Evolutionary conservation across 1,140 invertebrate species (phyloP).

Genomic region (Lithobius niger): DNA sequence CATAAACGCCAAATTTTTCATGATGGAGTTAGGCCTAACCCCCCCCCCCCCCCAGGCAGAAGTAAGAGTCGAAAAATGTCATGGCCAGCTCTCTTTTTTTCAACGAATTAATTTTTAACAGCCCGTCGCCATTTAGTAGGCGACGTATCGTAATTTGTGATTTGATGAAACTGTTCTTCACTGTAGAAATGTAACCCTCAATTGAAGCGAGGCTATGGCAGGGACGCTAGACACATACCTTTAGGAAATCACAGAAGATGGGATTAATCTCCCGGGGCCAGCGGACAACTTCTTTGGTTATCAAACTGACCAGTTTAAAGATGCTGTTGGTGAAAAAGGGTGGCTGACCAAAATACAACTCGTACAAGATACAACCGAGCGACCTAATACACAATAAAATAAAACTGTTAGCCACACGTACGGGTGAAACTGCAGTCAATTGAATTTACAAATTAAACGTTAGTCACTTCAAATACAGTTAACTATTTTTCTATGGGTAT

Average conservation of each 20-base stretch:
- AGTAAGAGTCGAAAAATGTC: constrained; percentile 6
- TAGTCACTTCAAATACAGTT: too few relatives aligned
- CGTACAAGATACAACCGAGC: constrained; percentile 85
- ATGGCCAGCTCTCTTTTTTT: neutral
- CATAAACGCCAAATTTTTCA: too few relatives aligned
- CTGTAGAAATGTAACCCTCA: constrained; percentile 1
- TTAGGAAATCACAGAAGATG: constrained; percentile 67
- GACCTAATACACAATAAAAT: constrained; percentile 48
- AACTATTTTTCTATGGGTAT: too few relatives aligned
- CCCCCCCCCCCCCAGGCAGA: too few relatives aligned
- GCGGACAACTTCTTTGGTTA: constrained; percentile 66
- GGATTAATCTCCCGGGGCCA: constrained; percentile 70
- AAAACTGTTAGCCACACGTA: too few relatives aligned
- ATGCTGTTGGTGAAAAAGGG: constrained; percentile 86
- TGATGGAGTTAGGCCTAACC: too few relatives aligned
- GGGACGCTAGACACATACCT: constrained; percentile 40
- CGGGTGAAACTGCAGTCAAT: constrained; percentile 25
- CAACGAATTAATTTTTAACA: neutral
- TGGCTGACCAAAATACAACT: constrained; percentile 70
- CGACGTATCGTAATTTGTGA: neutral
- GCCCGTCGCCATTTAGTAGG: neutral
- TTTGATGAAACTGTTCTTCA: neutral
- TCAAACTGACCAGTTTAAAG: constrained; percentile 68
- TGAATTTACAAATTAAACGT: constrained; percentile 9
- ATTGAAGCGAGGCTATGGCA: neutral